Evolutionary conservation across 2,888 invertebrate species (phyloP).

Genomic region (Psococerastis gibbosa): DNA sequence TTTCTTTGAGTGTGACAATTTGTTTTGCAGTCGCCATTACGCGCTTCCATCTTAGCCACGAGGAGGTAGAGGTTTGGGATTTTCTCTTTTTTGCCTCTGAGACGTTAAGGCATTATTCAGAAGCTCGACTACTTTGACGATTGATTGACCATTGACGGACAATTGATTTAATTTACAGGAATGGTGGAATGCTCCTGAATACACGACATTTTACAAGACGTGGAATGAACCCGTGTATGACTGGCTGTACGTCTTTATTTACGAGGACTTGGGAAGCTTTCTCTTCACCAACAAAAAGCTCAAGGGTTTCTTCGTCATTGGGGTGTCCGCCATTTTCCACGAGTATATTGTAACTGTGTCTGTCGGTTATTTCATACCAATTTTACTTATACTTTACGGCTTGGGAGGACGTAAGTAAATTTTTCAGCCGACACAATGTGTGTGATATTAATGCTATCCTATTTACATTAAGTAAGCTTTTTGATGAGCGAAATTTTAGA

Average conservation of each 20-base stretch:
- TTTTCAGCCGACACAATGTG: too few species aligned
- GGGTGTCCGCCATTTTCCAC: conserved; percentile 70
- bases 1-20: too few species aligned
- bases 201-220: conserved; percentile 66
- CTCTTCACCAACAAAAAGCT: conserved; percentile 26
- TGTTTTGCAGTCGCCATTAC: too few species aligned
- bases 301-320: conserved; percentile 45
- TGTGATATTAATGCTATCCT: too few species aligned
- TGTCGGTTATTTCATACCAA: neutral
- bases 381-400: conserved; percentile 22
- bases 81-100: neutral
- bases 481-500: too few species aligned
- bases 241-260: conserved; percentile 82
- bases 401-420: conserved; percentile 31
- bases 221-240: conserved; percentile 94
- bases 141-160: too few species aligned
- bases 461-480: too few species aligned
- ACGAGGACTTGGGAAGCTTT: conserved; percentile 28
- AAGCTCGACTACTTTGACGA: too few species aligned
- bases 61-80: too few species aligned
- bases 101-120: conserved; percentile 16
- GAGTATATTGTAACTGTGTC: conserved; percentile 65
- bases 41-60: too few species aligned
- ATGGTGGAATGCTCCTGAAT: conserved; percentile 88
- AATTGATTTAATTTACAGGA: too few species aligned